Evolutionary conservation across 2,113 vertebrate species (phyloP).

Genomic region (Menidia beryllina): DNA sequence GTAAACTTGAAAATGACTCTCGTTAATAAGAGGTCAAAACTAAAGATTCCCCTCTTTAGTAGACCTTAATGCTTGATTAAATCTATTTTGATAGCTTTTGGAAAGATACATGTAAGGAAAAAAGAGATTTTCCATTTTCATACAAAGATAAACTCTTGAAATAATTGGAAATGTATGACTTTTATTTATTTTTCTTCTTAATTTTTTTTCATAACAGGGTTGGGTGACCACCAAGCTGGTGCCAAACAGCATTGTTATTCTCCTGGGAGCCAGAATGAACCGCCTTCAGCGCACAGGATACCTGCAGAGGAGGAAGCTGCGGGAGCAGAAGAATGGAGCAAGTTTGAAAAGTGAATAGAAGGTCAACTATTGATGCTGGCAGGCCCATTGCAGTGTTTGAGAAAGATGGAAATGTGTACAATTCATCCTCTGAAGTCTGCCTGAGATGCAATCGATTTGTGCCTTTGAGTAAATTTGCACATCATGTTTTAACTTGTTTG

Average conservation of each 20-base stretch:
- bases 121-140: not conserved
- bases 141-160: not conserved
- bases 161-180: no score
- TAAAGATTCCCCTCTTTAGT: not conserved
- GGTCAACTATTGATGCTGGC: not conserved
- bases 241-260: constrained; percentile 75
- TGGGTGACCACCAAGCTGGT: constrained; percentile 82
- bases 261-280: constrained; percentile 72
- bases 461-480: constrained; percentile 28
- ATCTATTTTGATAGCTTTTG: not conserved
- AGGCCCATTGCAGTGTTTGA: constrained; percentile 4
- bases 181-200: no score
- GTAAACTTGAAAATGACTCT: no score
- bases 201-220: constrained; percentile 68
- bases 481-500: constrained; percentile 15
- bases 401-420: constrained; percentile 9
- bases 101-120: not conserved
- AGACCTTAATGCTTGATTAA: not conserved
- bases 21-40: not conserved
- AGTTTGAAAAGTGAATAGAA: constrained; percentile 75
- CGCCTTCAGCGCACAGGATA: constrained; percentile 81
- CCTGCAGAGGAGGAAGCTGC: constrained; percentile 86
- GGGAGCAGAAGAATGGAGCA: constrained; percentile 68
- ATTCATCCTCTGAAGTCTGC: constrained; percentile 10
- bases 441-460: constrained; percentile 24